Conservation (phyloP, 1,140 invertebrate genomes). For the Drosophila teissieri region DNA sequence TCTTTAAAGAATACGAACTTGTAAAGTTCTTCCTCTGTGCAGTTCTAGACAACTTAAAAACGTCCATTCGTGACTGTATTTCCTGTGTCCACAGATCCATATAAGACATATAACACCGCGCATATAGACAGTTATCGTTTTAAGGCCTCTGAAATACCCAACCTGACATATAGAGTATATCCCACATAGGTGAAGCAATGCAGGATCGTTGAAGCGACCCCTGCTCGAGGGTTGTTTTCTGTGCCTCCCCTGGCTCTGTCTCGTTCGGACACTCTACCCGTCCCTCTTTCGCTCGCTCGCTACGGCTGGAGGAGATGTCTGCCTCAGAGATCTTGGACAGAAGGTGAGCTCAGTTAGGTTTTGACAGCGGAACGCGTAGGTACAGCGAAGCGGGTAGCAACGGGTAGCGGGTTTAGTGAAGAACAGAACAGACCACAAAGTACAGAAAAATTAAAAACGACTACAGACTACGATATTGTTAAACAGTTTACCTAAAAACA, state of each 20-base stretch:
- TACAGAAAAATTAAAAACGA: constrained; percentile 63
- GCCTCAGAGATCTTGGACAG: constrained; percentile 44
- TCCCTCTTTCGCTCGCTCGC: not conserved
- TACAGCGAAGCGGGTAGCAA: constrained; percentile 65
- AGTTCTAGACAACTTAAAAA: too few species aligned
- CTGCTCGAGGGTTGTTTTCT: constrained; percentile 59
- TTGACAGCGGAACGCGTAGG: constrained; percentile 80
- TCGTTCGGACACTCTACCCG: not conserved
- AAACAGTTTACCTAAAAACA: constrained; percentile 31
- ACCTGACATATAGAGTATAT: constrained; percentile 25
- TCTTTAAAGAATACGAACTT: too few species aligned
- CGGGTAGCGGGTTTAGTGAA: constrained; percentile 49
- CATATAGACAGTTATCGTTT: too few species aligned
- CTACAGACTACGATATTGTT: constrained; percentile 50
- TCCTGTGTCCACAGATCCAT: too few species aligned
- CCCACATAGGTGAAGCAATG: constrained; percentile 11
- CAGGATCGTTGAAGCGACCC: constrained; percentile 10
- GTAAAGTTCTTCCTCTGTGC: too few species aligned
- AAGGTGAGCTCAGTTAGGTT: constrained; percentile 74
- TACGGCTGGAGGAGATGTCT: constrained; percentile 26
- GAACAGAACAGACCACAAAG: constrained; percentile 47
- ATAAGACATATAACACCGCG: too few species aligned
- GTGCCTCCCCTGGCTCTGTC: not conserved
- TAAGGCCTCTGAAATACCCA: not conserved
- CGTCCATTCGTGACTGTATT: too few species aligned